phyloP scores from a whole-genome alignment of 2,888 invertebrate genomes.

The Taenaris catops region DNA sequence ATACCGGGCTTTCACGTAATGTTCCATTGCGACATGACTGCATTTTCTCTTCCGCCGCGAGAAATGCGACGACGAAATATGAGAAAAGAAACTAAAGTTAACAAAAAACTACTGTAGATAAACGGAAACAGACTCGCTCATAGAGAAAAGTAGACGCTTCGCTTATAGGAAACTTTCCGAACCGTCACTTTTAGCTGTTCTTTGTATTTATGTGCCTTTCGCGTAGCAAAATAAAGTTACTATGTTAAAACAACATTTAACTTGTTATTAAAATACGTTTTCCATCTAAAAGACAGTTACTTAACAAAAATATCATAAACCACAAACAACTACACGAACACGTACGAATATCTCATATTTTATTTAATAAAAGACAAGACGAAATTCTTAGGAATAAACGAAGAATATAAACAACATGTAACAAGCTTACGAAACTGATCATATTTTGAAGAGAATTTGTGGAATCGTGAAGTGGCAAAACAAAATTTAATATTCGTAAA shows the following conservation, averaged over 20 bases:
- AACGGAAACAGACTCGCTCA: conserved; percentile 71
- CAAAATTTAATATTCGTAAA: conserved; percentile 80
- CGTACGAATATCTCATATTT: no score
- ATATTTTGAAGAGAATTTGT: conserved; percentile 59
- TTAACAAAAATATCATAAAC: no score
- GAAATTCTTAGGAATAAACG: not conserved
- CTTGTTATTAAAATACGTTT: conserved; percentile 5
- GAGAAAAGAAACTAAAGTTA: conserved; percentile 59
- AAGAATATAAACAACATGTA: conserved; percentile 4
- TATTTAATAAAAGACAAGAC: not conserved
- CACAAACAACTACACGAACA: no score
- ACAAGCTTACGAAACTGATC: conserved; percentile 47
- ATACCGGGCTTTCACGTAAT: conserved; percentile 16
- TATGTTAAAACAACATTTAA: conserved; percentile 7
- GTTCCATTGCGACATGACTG: conserved; percentile 18
- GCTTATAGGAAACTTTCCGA: conserved; percentile 63
- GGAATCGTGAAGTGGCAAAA: conserved; percentile 77
- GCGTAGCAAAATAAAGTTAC: conserved; percentile 35
- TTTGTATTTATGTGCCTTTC: conserved; percentile 45
- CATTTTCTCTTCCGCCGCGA: conserved; percentile 36
- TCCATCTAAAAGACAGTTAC: not conserved
- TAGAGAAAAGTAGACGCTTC: conserved; percentile 65
- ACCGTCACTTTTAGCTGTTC: conserved; percentile 47
- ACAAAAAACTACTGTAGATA: conserved; percentile 67
- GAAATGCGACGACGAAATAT: conserved; percentile 59